A percentile compares a stretch with the other conserved stretches of the same genome.
Evolutionary conservation across 64 coral and sea anemone species (phyloP).

Genomic region (Platygyra sinensis): DNA sequence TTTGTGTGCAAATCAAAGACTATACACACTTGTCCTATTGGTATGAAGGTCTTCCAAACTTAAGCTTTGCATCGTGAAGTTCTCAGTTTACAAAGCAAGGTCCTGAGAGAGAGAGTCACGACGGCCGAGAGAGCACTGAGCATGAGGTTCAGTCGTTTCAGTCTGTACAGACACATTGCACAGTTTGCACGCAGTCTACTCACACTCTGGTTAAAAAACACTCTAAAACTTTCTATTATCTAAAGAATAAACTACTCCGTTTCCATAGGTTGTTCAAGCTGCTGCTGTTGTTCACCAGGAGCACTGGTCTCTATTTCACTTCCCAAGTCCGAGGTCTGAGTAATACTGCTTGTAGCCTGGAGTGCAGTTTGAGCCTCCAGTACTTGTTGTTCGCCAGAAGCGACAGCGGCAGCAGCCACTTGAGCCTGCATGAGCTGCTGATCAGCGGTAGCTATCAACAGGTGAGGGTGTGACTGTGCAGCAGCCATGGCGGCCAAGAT

Average conservation of each 20-base stretch:
- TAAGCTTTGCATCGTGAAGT: no score
- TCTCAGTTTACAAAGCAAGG: no score
- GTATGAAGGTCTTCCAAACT: no score
- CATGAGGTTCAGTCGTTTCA: no score
- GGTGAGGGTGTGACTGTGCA: conserved; percentile 67
- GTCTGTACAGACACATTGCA: no score
- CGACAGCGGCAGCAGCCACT: neutral
- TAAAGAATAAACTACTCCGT: conserved; percentile 22
- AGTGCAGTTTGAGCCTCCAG: conserved; percentile 6
- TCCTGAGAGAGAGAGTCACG: no score
- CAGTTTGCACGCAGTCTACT: no score
- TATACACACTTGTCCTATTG: no score
- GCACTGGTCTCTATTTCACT: neutral
- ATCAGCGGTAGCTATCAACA: conserved; percentile 59
- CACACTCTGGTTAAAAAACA: no score
- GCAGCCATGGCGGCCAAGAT: conserved; percentile 93
- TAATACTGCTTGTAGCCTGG: neutral
- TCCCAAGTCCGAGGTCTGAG: conserved; percentile 10
- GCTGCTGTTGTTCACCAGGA: conserved; percentile 12
- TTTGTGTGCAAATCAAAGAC: no score
- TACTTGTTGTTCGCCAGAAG: neutral
- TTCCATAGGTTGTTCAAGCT: conserved; percentile 44
- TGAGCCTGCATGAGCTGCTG: conserved; percentile 66
- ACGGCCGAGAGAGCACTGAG: no score
- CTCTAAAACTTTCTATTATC: neutral